A percentile compares a stretch with the other conserved stretches of the same genome.
Conservation (phyloP, 2,113 vertebrate species). For the Paradisaea rubra region DNA sequence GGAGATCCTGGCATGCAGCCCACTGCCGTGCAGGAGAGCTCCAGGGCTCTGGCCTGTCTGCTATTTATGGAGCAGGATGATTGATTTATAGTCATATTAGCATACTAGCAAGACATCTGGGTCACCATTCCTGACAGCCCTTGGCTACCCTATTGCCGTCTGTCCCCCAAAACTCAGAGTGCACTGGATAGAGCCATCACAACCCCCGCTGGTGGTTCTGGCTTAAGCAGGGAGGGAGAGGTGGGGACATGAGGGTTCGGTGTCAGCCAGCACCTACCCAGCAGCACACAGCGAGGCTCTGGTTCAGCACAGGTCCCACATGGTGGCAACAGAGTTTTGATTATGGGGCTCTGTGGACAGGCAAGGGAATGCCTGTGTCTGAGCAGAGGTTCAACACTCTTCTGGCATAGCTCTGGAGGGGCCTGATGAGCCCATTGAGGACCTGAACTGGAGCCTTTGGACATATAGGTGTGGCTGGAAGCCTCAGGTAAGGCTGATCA, state of each 20-base stretch:
- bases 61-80: not conserved
- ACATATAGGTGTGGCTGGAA: not conserved
- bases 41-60: not conserved
- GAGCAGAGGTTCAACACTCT: not conserved
- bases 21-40: accelerated
- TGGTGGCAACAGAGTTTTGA: not conserved
- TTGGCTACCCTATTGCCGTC: not conserved
- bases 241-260: accelerated
- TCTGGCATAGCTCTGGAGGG: not conserved
- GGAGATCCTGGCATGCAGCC: not conserved
- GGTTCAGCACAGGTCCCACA: not conserved
- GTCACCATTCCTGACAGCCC: not conserved
- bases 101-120: not conserved
- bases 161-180: not conserved
- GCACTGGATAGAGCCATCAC: not conserved
- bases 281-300: accelerated
- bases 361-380: not conserved
- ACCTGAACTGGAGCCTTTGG: not conserved
- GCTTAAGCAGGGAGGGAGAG: too few species aligned
- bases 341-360: not conserved
- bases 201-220: accelerated
- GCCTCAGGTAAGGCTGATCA: not conserved
- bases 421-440: not conserved
- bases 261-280: not conserved
- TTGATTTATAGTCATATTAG: not conserved